Conservation (phyloP, 2,113 vertebrate genomes). For the Pedionomus torquatus region DNA sequence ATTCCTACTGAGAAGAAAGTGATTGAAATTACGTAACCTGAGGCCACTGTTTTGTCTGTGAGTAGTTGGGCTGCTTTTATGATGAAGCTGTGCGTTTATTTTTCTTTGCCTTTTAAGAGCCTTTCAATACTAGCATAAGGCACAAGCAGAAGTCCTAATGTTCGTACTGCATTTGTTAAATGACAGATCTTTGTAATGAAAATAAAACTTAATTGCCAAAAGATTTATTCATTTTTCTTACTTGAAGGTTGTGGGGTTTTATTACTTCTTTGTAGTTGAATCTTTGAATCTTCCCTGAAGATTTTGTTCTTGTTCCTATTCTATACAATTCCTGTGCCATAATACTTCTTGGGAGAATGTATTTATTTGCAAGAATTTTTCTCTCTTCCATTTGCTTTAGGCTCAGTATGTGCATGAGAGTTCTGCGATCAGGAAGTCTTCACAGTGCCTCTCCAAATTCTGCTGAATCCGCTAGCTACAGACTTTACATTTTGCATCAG, state of each 20-base stretch:
- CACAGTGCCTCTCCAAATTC: background rate
- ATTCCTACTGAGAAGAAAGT: background rate
- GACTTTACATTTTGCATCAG: background rate
- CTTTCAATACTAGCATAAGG: background rate
- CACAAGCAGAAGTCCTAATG: background rate
- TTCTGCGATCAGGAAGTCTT: background rate
- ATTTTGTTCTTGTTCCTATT: background rate
- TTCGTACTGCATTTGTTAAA: background rate
- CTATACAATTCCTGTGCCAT: background rate
- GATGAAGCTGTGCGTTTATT: background rate
- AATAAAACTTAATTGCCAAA: background rate
- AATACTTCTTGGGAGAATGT: background rate
- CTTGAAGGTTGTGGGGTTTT: background rate
- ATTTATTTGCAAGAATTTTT: background rate
- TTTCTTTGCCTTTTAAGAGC: background rate
- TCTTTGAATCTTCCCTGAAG: too few species aligned
- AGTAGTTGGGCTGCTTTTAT: background rate
- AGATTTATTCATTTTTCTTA: background rate
- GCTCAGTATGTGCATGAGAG: background rate
- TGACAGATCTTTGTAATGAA: background rate
- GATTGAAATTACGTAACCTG: background rate
- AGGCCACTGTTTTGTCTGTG: background rate
- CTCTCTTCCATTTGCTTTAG: background rate
- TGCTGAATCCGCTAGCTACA: background rate
- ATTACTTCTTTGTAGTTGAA: background rate